These are phyloP conservation scores for Actias luna DNA, from an alignment of 2,888 invertebrate species.

Conservation along the genomic window DNA sequence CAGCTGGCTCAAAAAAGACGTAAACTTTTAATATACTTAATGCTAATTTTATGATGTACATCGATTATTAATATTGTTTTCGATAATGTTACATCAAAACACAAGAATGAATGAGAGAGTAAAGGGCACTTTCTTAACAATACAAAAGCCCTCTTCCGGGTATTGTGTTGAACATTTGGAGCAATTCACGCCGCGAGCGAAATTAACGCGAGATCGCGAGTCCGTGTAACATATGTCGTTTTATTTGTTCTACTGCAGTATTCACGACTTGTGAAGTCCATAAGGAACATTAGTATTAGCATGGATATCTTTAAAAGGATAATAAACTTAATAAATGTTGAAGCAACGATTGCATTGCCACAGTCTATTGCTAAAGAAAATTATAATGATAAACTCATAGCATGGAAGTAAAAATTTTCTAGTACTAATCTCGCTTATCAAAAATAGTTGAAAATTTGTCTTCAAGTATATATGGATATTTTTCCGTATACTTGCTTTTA, in stretches of 20 bases:
- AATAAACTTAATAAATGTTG: too few relatives aligned
- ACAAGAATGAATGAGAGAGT: background rate
- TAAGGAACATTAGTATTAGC: constrained; percentile 20
- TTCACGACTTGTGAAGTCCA: constrained; percentile 61
- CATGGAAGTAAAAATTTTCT: too few relatives aligned
- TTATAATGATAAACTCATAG: too few relatives aligned
- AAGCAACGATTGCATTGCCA: too few relatives aligned
- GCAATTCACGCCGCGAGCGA: constrained; percentile 57
- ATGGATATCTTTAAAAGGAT: background rate
- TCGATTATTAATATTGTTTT: background rate
- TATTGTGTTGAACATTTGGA: constrained; percentile 49
- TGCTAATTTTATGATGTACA: background rate
- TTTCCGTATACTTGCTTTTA: too few relatives aligned
- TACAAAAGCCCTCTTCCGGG: constrained; percentile 54
- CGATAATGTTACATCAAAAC: background rate
- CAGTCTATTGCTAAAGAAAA: background rate
- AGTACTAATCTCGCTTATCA: too few relatives aligned
- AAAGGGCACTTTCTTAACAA: constrained; percentile 13
- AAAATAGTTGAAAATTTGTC: background rate
- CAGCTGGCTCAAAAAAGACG: background rate
- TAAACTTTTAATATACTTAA: background rate
- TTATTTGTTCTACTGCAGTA: constrained; percentile 50
- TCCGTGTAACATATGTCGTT: constrained; percentile 48
- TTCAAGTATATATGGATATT: background rate
- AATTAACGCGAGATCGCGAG: constrained; percentile 49